Percentiles rank a stretch among this genome's conserved stretches.
phyloP scores from a whole-genome alignment of 2,797 vertebrate genomes.

The Lacerta bilineata region DNA sequence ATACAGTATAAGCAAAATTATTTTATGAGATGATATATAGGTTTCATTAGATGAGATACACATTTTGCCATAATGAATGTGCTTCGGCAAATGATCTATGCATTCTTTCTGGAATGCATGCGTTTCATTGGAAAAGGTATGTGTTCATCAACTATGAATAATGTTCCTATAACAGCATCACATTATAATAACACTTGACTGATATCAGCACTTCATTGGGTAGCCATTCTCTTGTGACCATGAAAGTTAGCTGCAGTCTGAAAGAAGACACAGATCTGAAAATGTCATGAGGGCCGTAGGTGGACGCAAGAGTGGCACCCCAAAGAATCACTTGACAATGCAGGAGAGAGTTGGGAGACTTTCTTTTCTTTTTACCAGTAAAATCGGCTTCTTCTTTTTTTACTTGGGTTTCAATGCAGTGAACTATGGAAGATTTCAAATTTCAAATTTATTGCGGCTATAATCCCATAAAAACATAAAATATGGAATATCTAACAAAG shows the following conservation, averaged over 20 bases:
- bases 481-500: too few species aligned
- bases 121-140: constrained; percentile 82
- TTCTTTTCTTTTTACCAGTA: too few species aligned
- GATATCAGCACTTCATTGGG: constrained; percentile 70
- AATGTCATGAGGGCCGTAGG: constrained; percentile 33
- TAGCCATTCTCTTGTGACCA: constrained; percentile 69
- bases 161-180: constrained; percentile 75
- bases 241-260: constrained; percentile 16
- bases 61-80: constrained; percentile 80
- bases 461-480: too few species aligned
- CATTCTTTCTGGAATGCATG: constrained; percentile 81
- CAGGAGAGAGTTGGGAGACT: background rate
- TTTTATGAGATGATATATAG: constrained; percentile 83
- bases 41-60: constrained; percentile 84
- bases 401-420: background rate
- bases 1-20: constrained; percentile 75
- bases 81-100: constrained; percentile 83
- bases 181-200: constrained; percentile 76
- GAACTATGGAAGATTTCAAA: constrained; percentile 14
- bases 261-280: constrained; percentile 50
- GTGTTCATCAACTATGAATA: constrained; percentile 84
- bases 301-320: background rate
- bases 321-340: background rate
- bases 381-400: background rate
- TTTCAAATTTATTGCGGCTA: too few species aligned